Percentiles rank a stretch among this genome's conserved stretches.
Evolutionary conservation across 2,113 vertebrate species (phyloP).

Genomic region (Solenodon paradoxus): DNA sequence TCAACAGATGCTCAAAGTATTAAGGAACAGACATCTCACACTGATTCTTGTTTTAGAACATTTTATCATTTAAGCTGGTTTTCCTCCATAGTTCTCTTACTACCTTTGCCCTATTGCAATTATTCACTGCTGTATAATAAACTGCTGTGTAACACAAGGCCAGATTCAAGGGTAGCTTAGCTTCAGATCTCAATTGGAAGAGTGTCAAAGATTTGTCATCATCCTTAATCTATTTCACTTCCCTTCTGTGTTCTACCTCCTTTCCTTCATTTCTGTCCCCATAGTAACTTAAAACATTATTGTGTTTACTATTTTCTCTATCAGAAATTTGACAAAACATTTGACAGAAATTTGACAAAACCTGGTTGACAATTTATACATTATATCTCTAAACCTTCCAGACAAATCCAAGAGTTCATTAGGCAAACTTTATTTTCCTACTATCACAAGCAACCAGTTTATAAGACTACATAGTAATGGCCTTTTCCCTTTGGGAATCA

Average conservation of each 20-base stretch:
- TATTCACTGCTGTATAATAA: neutral
- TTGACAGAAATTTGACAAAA: constrained; percentile 34
- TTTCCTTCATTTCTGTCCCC: neutral
- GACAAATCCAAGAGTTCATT: neutral
- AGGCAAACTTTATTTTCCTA: neutral
- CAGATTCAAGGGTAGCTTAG: neutral
- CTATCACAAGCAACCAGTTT: neutral
- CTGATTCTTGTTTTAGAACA: neutral
- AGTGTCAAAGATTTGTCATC: neutral
- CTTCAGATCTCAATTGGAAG: neutral
- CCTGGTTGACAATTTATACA: neutral
- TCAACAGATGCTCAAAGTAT: neutral
- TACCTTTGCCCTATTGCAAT: neutral
- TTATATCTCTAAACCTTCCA: neutral
- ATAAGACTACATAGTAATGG: neutral
- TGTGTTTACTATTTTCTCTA: neutral
- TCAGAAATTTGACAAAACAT: constrained; percentile 37
- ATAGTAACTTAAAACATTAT: neutral
- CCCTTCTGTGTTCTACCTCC: neutral
- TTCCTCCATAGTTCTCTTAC: neutral
- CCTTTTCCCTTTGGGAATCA: neutral
- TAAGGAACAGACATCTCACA: neutral
- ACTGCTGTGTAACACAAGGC: neutral
- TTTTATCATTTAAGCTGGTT: neutral
- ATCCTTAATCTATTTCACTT: neutral